Base-by-base conservation (phyloP, 2,797 vertebrate genomes). In the Rhinogobio ventralis region DNA sequence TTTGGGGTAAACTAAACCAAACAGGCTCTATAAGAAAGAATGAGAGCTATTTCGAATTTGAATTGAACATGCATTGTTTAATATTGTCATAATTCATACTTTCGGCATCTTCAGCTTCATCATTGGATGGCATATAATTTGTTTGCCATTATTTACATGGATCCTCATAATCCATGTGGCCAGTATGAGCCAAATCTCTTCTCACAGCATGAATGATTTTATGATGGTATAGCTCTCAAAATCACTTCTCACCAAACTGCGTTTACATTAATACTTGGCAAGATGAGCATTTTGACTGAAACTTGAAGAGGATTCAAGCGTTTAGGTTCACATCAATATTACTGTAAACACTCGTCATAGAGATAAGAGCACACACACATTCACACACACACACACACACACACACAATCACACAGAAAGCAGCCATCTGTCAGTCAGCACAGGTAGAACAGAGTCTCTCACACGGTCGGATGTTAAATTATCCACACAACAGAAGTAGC, bases 141-240 rank as follows among this genome's bases (percentile, higher is more conserved):
- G 36, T 69, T 69, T 7, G 78, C 90, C 91, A 93, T 93, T 82
- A 92, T 91, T 55, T 20, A 74, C 28, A 78, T 28, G 36, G 36
- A 49, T 45, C 77, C 89, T 79, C 36, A 14, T 25, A 87, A 87
- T 88, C 7, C 39, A 42, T 42, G 39, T 42, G 45, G 45, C 45
- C 45, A 46, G 45, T 46, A 13, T 13, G 10, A 46, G 45, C 11
- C 45, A 46, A 13, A 46, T 46, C 45, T 46, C 45, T 46, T 11
- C 9, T 46, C 45, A 46, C 45, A 46, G 45, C 45, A 46, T 11
- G 45, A 46, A 46, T 46, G 45, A 46, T 11, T 46, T 46, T 46
- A 46, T 46, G 45, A 13, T 46, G 45, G 45, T 46, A 13, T 13
- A 4, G 11, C 45, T 13, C 45, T 11, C 11, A 46, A 46, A 46